A percentile compares a stretch with the other conserved stretches of the same genome.
phyloP scores from a whole-genome alignment of 2,797 vertebrate genomes.

The Oreochromis grahami region DNA sequence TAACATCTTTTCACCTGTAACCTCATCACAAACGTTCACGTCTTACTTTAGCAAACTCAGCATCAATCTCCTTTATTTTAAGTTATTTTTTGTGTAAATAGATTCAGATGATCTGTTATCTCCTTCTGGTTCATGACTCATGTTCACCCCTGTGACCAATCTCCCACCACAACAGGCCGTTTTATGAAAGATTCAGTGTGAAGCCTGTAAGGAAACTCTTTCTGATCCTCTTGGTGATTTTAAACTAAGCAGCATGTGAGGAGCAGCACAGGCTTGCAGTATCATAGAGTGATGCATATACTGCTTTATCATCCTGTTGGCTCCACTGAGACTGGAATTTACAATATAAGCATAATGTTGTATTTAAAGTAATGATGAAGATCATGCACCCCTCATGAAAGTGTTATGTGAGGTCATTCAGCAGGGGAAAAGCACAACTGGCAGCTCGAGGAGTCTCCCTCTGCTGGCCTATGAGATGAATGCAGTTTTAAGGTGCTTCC shows the following conservation, averaged over 20 bases:
- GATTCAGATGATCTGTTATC: neutral
- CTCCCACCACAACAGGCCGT: neutral
- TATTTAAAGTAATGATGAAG: neutral
- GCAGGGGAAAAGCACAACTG: neutral
- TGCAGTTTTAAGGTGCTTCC: fast-evolving
- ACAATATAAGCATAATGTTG: neutral
- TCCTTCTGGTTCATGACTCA: neutral
- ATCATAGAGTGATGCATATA: neutral
- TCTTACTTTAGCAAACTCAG: neutral
- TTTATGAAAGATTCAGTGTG: neutral
- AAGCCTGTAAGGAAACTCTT: fast-evolving
- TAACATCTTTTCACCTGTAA: neutral
- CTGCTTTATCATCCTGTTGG: neutral
- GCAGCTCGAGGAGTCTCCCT: neutral
- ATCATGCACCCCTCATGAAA: neutral
- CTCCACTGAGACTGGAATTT: neutral
- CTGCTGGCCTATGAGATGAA: neutral
- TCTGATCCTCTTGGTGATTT: neutral
- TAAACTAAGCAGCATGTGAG: neutral
- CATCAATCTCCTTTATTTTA: fast-evolving
- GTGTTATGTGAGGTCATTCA: neutral
- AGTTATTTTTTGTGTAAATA: neutral
- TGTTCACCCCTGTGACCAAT: neutral
- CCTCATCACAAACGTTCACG: fast-evolving
- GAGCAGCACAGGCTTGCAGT: neutral